Percentiles rank a stretch among this genome's conserved stretches.
These are phyloP conservation scores for Astatotilapia flaviijosephi DNA, from an alignment of 2,113 vertebrate genomes.

Conservation along the genomic window DNA sequence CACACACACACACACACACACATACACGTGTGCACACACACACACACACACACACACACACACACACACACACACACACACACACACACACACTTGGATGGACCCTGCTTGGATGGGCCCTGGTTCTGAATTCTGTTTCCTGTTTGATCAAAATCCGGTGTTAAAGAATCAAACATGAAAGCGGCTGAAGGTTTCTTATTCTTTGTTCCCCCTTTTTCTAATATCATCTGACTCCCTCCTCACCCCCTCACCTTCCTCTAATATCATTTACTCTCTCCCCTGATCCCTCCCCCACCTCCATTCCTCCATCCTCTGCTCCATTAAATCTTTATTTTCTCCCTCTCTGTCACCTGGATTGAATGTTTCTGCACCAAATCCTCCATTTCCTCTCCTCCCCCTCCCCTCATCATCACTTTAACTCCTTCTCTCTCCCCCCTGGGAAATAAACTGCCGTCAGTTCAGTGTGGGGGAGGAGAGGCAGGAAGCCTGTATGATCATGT, in stretches of 20 bases:
- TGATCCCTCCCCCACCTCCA: not conserved
- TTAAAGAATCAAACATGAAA: not conserved
- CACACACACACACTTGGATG: not conserved
- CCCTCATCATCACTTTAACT: not conserved
- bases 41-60: rapidly evolving
- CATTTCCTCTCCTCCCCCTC: not conserved
- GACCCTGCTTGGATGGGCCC: rapidly evolving
- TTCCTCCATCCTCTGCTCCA: not conserved
- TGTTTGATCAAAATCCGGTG: not conserved
- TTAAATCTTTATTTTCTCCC: not conserved
- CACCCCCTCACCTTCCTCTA: not conserved
- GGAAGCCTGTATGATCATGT: not conserved
- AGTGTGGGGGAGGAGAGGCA: not conserved
- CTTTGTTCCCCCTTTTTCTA: not conserved
- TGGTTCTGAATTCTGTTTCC: not conserved
- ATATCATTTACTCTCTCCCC: not conserved
- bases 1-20: rapidly evolving
- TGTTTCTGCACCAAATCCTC: not conserved
- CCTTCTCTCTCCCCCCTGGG: not conserved
- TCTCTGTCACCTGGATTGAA: not conserved
- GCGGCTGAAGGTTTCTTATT: not conserved
- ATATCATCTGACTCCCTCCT: not conserved
- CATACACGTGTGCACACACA: rapidly evolving
- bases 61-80: no score
- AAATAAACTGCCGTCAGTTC: not conserved